A percentile compares a stretch with the other conserved stretches of the same genome.
Conservation (phyloP, 2,888 invertebrate genomes). For the Drosophila acutilabella region DNA sequence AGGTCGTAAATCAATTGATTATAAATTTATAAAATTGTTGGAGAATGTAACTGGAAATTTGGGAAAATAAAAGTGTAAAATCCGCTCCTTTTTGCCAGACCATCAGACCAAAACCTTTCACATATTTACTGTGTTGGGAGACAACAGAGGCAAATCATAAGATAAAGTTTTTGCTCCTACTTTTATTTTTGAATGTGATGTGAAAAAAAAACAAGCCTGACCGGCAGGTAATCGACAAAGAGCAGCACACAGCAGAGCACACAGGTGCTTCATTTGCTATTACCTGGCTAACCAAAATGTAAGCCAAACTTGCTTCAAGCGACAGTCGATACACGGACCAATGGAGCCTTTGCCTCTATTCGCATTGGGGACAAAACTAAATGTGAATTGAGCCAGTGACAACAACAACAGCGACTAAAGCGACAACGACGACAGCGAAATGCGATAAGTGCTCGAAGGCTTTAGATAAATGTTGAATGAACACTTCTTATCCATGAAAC, state of each 20-base stretch:
- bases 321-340: conserved; percentile 26
- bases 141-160: conserved; percentile 50
- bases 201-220: conserved; percentile 46
- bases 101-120: conserved; percentile 46
- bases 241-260: neutral
- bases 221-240: conserved; percentile 43
- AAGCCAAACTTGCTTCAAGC: conserved; percentile 44
- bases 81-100: conserved; percentile 33
- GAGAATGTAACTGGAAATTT: conserved; percentile 16
- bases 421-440: conserved; percentile 17
- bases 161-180: conserved; percentile 15
- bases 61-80: conserved; percentile 17
- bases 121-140: conserved; percentile 38
- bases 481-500: conserved; percentile 63
- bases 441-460: conserved; percentile 32
- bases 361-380: conserved; percentile 61
- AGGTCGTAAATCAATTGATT: conserved; percentile 13
- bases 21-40: conserved; percentile 2
- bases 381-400: conserved; percentile 57
- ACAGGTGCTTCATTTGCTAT: conserved; percentile 55
- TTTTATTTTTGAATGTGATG: conserved; percentile 29
- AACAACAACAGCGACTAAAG: conserved; percentile 9
- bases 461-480: conserved; percentile 61
- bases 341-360: conserved; percentile 30
- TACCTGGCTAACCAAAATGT: conserved; percentile 17